Conservation (phyloP, 2,888 invertebrate species). For the Ischnus inquisitorius region DNA sequence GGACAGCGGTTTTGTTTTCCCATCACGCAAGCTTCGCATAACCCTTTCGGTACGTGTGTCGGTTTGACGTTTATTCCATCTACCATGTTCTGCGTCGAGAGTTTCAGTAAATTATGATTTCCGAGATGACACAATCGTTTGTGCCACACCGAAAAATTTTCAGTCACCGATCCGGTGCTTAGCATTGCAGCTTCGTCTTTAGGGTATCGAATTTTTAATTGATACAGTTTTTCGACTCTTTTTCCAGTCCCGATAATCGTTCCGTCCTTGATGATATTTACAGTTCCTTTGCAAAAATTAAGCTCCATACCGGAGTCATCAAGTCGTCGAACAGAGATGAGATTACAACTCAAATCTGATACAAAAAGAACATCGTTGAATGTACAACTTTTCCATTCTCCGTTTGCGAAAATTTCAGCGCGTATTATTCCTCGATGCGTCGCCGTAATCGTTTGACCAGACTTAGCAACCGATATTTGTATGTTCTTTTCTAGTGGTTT, state of each 20-base stretch:
- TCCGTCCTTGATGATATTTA: constrained; percentile 9
- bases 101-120: neutral
- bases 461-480: neutral
- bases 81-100: constrained; percentile 10
- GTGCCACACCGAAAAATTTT: constrained; percentile 18
- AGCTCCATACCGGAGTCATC: constrained; percentile 2
- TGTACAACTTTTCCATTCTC: neutral
- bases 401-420: neutral
- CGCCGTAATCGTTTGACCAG: neutral
- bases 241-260: neutral
- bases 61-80: constrained; percentile 10
- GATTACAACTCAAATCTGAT: neutral
- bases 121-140: constrained; percentile 8
- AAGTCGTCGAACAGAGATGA: neutral
- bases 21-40: constrained; percentile 54
- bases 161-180: neutral
- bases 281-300: constrained; percentile 14
- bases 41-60: neutral
- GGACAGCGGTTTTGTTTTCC: constrained; percentile 60
- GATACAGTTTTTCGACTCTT: constrained; percentile 18
- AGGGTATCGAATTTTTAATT: neutral
- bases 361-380: constrained; percentile 9
- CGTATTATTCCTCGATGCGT: constrained; percentile 8
- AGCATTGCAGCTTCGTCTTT: constrained; percentile 6
- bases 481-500: neutral